These are phyloP conservation scores for Scaptomyza polygonia DNA, from an alignment of 2,888 invertebrate species.

Conservation along the genomic window DNA sequence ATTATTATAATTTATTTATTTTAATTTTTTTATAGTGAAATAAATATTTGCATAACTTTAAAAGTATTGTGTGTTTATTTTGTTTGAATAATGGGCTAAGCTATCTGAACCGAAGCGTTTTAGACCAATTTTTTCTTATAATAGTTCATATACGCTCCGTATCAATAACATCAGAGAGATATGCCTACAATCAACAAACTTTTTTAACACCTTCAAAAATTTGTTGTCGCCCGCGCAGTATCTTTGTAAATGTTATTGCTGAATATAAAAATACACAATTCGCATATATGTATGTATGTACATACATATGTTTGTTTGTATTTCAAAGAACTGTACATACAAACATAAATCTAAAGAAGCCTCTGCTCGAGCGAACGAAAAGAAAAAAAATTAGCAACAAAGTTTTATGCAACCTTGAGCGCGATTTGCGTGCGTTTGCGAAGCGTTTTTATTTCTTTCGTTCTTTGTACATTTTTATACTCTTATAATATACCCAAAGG, in stretches of 20 bases:
- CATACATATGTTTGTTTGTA: neutral
- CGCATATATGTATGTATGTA: too few relatives aligned
- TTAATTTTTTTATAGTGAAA: too few relatives aligned
- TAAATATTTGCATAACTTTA: too few relatives aligned
- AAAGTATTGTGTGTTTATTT: too few relatives aligned
- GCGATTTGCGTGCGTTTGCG: constrained; percentile 30
- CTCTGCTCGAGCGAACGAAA: constrained; percentile 22
- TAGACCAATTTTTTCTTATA: too few relatives aligned
- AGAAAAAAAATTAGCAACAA: constrained; percentile 49
- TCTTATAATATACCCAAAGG: too few relatives aligned
- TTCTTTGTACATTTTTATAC: neutral
- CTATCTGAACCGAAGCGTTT: neutral
- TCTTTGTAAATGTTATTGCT: neutral
- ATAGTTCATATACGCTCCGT: neutral
- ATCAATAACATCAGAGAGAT: neutral
- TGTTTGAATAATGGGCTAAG: too few relatives aligned
- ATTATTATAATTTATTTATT: too few relatives aligned
- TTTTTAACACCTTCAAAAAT: neutral
- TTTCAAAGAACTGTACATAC: neutral
- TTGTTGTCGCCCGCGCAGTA: neutral
- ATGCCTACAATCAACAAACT: neutral
- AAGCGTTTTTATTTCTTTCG: constrained; percentile 15
- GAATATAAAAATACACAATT: neutral
- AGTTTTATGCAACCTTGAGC: constrained; percentile 45
- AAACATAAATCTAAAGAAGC: constrained; percentile 1